These are phyloP conservation scores for Heliocidaris tuberculata DNA, from an alignment of 35 echinoderm and acorn worm species.

Conservation along the genomic window DNA sequence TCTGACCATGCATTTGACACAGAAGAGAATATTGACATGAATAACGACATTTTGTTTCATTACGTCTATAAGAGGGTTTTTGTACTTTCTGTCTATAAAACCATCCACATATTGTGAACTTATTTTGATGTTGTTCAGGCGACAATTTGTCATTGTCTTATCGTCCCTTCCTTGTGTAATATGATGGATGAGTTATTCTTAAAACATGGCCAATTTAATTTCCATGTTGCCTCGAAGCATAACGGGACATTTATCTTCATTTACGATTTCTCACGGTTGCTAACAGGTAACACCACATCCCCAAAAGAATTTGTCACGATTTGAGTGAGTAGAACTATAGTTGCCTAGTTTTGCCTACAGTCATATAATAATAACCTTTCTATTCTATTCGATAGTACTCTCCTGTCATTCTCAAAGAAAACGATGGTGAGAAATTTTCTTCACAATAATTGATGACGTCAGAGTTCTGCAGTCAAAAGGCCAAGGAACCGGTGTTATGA, in stretches of 20 bases:
- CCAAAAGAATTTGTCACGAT: not conserved
- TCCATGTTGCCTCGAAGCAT: not conserved
- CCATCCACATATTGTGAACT: too few species aligned
- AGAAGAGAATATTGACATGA: not conserved
- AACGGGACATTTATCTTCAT: not conserved
- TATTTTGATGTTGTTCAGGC: not conserved
- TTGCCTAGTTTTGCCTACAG: not conserved
- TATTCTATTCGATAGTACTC: too few species aligned
- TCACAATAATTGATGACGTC: not conserved
- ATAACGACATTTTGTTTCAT: too few species aligned
- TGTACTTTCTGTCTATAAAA: not conserved
- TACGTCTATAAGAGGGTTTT: not conserved
- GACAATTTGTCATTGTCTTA: not conserved
- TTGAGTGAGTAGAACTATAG: not conserved
- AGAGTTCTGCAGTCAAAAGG: not conserved
- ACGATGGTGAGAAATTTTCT: not conserved
- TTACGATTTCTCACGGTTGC: not conserved
- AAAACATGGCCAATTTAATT: not conserved
- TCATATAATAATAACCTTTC: too few species aligned
- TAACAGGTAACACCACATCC: not conserved
- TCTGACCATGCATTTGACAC: too few species aligned
- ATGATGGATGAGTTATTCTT: not conserved
- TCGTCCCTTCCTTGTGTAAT: not conserved
- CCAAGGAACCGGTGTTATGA: not conserved
- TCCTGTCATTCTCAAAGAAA: not conserved